Evolutionary conservation across 2,113 vertebrate genomes (phyloP).

Genomic region (Tragulus kanchil): DNA sequence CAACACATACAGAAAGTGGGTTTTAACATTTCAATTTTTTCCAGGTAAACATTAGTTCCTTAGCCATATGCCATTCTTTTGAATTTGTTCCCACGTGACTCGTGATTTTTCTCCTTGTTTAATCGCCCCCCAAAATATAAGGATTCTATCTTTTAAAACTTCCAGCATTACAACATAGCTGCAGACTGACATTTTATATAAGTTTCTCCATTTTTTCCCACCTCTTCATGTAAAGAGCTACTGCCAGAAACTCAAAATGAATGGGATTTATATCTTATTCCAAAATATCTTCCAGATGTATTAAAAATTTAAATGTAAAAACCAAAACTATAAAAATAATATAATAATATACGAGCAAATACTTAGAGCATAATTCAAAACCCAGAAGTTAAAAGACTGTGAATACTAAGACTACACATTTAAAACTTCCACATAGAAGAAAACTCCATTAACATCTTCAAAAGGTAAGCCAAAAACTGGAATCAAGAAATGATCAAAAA

Average conservation of each 20-base stretch:
- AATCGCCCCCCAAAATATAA: background rate
- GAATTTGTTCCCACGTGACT: background rate
- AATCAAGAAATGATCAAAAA: background rate
- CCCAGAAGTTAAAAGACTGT: background rate
- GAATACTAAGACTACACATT: background rate
- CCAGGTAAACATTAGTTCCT: conserved; percentile 4
- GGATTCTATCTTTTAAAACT: background rate
- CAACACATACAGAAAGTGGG: background rate
- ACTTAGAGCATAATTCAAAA: conserved; percentile 5
- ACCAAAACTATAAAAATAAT: background rate
- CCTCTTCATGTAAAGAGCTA: background rate
- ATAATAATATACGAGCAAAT: background rate
- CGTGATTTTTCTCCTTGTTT: background rate
- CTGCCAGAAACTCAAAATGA: background rate
- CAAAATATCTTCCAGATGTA: background rate
- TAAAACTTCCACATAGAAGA: background rate
- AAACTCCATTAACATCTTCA: background rate
- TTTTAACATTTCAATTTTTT: conserved; percentile 31
- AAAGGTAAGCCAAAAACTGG: background rate
- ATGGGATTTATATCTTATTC: background rate
- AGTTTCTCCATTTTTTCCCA: background rate
- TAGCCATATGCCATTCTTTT: conserved; percentile 5
- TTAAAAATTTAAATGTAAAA: background rate
- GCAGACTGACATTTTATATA: background rate
- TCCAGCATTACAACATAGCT: background rate